Conservation (phyloP, 2,888 invertebrate genomes). For the Gibbula magus region DNA sequence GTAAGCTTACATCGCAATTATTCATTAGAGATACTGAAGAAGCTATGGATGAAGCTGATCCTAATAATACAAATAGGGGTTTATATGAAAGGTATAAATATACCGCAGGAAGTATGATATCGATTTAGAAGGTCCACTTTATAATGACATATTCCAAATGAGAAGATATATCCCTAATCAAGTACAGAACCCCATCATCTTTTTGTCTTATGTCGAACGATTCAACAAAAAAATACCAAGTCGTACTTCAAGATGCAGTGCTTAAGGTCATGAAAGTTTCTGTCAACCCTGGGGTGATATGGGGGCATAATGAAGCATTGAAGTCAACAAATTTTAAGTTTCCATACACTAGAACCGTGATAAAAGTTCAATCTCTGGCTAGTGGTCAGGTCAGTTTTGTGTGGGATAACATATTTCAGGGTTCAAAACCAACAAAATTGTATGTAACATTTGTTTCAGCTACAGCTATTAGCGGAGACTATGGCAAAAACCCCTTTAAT, state of each 20-base stretch:
- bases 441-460: background rate
- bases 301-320: conserved; percentile 24
- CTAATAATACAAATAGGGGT: background rate
- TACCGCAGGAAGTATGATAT: conserved; percentile 16
- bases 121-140: conserved; percentile 28
- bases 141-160: conserved; percentile 27
- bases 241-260: background rate
- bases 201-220: conserved; percentile 27
- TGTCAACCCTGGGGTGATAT: conserved; percentile 40
- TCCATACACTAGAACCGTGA: background rate
- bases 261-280: background rate
- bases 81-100: conserved; percentile 17
- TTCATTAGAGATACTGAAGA: too few relatives aligned
- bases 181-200: conserved; percentile 19
- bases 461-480: background rate
- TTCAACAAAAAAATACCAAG: background rate
- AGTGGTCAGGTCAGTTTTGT: background rate
- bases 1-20: too few relatives aligned
- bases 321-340: background rate
- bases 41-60: too few relatives aligned
- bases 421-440: background rate
- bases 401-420: background rate
- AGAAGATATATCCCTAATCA: conserved; percentile 32
- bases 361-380: background rate
- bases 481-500: background rate